phyloP scores from a whole-genome alignment of 2,888 invertebrate species.

The Pardosa pseudoannulata region DNA sequence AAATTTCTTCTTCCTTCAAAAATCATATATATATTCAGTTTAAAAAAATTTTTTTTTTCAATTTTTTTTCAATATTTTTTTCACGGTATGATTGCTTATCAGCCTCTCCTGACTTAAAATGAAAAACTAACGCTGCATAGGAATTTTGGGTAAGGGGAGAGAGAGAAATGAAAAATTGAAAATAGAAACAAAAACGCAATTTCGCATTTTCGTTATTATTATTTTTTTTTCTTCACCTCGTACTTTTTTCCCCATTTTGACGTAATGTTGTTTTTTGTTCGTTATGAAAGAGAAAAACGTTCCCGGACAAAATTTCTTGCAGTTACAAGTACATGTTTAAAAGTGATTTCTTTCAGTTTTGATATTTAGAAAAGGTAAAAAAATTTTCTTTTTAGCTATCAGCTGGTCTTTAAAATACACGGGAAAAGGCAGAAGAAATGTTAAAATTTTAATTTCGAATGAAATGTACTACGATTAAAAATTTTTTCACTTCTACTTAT shows the following conservation, averaged over 20 bases:
- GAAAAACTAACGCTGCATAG: slow-evolving; percentile 24
- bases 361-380: background rate
- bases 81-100: slow-evolving; percentile 62
- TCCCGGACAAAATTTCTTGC: background rate
- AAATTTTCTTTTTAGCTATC: background rate
- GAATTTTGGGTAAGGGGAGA: slow-evolving; percentile 7
- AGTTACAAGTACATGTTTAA: slow-evolving; percentile 1
- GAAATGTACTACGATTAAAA: background rate
- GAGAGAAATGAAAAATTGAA: background rate
- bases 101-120: slow-evolving; percentile 11
- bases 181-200: slow-evolving; percentile 46
- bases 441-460: background rate
- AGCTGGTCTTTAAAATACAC: too few relatives aligned
- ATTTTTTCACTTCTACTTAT: too few relatives aligned
- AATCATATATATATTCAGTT: slow-evolving; percentile 17
- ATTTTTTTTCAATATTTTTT: slow-evolving; percentile 35
- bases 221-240: background rate
- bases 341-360: background rate
- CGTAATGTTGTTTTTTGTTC: slow-evolving; percentile 15
- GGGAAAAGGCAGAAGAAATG: too few relatives aligned
- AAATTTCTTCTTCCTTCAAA: slow-evolving; percentile 38
- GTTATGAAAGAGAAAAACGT: slow-evolving; percentile 6
- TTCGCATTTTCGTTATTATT: slow-evolving; percentile 29
- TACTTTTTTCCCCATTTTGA: slow-evolving; percentile 24
- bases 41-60: slow-evolving; percentile 23